Conservation (phyloP, 1,140 invertebrate species). For the Procambarus virginalis region DNA sequence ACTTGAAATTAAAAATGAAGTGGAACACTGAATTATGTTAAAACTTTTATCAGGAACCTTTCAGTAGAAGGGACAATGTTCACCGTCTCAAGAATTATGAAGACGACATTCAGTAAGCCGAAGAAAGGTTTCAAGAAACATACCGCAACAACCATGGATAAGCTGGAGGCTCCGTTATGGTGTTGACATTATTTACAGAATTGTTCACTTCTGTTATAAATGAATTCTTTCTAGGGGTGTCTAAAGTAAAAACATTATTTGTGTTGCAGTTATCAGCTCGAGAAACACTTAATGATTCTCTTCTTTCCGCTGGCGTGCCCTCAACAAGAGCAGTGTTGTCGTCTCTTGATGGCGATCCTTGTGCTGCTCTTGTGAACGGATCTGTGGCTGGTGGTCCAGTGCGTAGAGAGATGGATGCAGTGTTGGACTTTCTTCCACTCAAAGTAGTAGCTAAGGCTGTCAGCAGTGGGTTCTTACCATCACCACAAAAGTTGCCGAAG, state of each 20-base stretch:
- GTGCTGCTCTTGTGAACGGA: not conserved
- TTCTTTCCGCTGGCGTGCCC: not conserved
- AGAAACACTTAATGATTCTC: too few species aligned
- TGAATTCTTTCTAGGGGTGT: not conserved
- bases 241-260: not conserved
- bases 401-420: not conserved
- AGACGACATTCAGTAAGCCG: too few species aligned
- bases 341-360: not conserved
- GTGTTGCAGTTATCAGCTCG: not conserved
- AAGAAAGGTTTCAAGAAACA: not conserved
- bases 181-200: not conserved
- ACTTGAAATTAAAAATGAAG: too few species aligned
- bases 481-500: constrained; percentile 34
- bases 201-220: not conserved
- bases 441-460: constrained; percentile 28
- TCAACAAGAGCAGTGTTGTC: too few species aligned
- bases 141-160: constrained; percentile 36
- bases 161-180: not conserved
- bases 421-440: not conserved
- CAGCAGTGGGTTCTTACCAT: constrained; percentile 31
- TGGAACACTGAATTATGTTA: too few species aligned
- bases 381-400: not conserved
- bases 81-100: too few species aligned
- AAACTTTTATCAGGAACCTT: too few species aligned
- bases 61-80: too few species aligned